These are phyloP conservation scores for Sigmodon hispidus DNA, from an alignment of 2,113 vertebrate species.

Conservation along the genomic window DNA sequence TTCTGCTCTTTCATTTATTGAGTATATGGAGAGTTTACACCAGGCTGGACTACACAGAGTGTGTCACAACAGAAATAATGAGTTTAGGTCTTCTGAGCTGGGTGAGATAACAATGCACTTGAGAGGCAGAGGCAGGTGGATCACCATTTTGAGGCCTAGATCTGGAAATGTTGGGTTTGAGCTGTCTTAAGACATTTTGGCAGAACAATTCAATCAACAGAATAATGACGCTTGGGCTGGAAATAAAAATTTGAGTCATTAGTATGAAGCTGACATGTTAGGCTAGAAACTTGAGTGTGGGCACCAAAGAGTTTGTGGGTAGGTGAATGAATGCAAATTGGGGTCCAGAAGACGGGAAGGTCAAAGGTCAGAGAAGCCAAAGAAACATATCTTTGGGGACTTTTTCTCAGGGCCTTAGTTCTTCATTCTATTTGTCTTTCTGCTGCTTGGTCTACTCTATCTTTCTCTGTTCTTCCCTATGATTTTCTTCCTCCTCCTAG, in stretches of 20 bases:
- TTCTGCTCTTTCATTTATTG: no score
- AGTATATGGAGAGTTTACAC: not conserved
- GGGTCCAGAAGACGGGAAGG: not conserved
- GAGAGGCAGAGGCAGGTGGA: not conserved
- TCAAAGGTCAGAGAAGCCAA: slow-evolving; percentile 9
- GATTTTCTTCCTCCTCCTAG: no score
- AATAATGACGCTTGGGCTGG: not conserved
- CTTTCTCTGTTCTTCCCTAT: no score
- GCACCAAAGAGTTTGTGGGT: not conserved
- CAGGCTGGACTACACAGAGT: not conserved
- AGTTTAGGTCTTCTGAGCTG: not conserved
- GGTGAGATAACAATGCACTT: not conserved
- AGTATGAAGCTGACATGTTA: not conserved
- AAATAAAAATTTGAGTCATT: not conserved
- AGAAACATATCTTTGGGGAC: not conserved
- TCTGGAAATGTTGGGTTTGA: not conserved
- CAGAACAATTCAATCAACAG: not conserved
- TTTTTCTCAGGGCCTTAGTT: no score
- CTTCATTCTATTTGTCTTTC: no score
- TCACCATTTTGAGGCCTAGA: not conserved
- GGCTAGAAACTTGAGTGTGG: not conserved
- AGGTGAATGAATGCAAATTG: not conserved
- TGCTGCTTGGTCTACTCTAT: no score
- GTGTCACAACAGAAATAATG: not conserved
- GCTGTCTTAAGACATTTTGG: not conserved